Evolutionary conservation across 1,140 invertebrate species (phyloP), one percentile per base, ranked within the genome.

Genomic region (Bombus difficillimus): DNA sequence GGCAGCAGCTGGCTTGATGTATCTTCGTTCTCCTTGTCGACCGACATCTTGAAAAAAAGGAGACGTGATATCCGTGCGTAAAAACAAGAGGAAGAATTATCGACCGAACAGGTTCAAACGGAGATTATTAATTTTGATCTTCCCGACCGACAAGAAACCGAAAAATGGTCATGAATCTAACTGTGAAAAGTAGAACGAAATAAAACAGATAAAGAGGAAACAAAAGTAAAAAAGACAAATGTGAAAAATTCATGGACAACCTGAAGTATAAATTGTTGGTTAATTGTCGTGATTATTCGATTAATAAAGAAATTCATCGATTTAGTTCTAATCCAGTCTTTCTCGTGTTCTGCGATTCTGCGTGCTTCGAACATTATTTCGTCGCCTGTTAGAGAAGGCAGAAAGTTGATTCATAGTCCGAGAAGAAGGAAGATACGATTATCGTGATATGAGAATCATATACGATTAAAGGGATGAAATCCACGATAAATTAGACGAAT

Each of bases 271-370:
- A 72, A 88, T 91, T 90, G 86, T 91, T 91, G 82, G 83, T 88
- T 91, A 91, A 88, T 91, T 89, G 89, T 91, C 88, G 66, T 83
- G 59, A 86, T 88, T 80, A 90, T 88, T 83, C 88, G 82, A 89
- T 88, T 86, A 89, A 91, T 91, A 82, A 89, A 89, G 59, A 83
- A 90, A 89, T 92, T 88, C 59, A 91, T 77, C 81, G 74, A 91
- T 79, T 90, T 80, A 75, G 59, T 91, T 90, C 39, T 86, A 53
- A 79, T 84, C 89, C 79, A 73, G 72, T 91, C n/a, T 64, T 81
- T 75, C 57, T 81, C 78, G 37, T 86, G n/a, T 80, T 47, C 53
- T n/a, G 57, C 43, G 34, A 68, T 13, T n/a, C 25, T 41, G 18
- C 59, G 37, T 32, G 39, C n/a, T 64, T 18, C 9, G 37, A 43